Evolutionary conservation across 1,140 invertebrate species (phyloP).

Genomic region (Drosophila bifasciata): DNA sequence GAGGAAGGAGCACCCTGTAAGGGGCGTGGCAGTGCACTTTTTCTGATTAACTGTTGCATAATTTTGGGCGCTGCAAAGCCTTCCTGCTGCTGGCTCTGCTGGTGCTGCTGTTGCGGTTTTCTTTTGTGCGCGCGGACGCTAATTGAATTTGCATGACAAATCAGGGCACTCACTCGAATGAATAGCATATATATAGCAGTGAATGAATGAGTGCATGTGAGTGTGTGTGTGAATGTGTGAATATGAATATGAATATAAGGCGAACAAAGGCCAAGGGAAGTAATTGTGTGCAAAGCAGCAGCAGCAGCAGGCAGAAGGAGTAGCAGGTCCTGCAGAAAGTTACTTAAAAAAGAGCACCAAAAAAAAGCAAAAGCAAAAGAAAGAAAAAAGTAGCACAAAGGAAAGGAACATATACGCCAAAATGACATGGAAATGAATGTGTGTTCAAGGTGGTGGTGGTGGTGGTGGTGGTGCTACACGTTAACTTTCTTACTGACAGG

Average conservation of each 20-base stretch:
- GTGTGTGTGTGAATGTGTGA: conserved; percentile 3
- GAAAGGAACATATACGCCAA: background rate
- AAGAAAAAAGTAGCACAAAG: conserved; percentile 6
- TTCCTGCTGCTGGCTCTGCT: too few relatives aligned
- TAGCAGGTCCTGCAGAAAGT: conserved; percentile 35
- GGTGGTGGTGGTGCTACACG: too few relatives aligned
- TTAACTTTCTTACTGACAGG: too few relatives aligned
- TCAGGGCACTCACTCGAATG: conserved; percentile 50
- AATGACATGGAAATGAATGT: conserved; percentile 39
- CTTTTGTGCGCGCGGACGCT: conserved; percentile 42
- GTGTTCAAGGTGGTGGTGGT: too few relatives aligned
- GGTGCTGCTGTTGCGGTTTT: conserved; percentile 19
- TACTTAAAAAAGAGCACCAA: conserved; percentile 58
- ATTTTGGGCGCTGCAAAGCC: conserved; percentile 39
- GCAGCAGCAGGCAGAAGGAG: background rate
- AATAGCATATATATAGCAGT: conserved; percentile 35
- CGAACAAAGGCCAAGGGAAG: background rate
- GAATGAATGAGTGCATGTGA: conserved; percentile 7
- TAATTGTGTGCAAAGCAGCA: conserved; percentile 2
- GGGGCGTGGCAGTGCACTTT: conserved; percentile 33
- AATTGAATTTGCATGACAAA: conserved; percentile 66
- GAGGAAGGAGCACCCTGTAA: background rate
- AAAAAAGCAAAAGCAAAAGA: background rate
- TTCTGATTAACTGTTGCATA: conserved; percentile 67
- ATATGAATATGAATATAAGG: background rate